Evolutionary conservation across 2,888 invertebrate genomes (phyloP), one percentile per base, ranked within the genome.

Genomic region (Acleris sparsana): DNA sequence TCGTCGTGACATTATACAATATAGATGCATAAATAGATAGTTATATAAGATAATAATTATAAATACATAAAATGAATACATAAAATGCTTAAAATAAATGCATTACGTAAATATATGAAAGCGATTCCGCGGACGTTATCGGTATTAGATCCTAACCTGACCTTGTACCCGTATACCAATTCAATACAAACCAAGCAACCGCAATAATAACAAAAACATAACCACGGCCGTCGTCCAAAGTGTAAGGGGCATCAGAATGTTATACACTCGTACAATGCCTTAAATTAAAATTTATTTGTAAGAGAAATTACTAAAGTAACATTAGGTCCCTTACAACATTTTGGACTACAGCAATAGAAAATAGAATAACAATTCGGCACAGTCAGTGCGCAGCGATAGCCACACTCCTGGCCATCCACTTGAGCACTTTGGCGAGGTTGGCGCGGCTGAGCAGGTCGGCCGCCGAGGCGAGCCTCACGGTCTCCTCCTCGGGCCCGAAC

Each of bases 391-490:
- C 43, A 16, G 43, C 3, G 18, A 18, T 3, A 7, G 43, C 43
- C 22, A 55, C 7, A 7, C 55, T 43, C 1, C 43, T 22, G 5
- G 53, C 25, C 5, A 67, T 25, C 25, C 58, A 53, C 39, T 52
- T 63, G 16, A 67, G 25, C 4, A 53, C 46, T 25, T 62, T 62
- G 11, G 48, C 63, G 18, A 67, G 44, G 43, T 48, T 62, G n/a
- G 51, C 70, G 5, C 76, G 75, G 59, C 77, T 68, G 53, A 88
- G 80, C 9, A 89, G 67, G 49, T 87, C 80, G 13, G 79, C 72
- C 1, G 88, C 63, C 2, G 84, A 84, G 29, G 76, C 63, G 46
- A 90, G 85, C n/a, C 72, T 75, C 9, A 89, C 79, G 0, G 73
- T 72, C 51, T 85, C 81, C 18, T 71, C 70, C 25, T 80, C 75